Conservation (phyloP, 2,888 invertebrate species). For the Cepaea hortensis region DNA sequence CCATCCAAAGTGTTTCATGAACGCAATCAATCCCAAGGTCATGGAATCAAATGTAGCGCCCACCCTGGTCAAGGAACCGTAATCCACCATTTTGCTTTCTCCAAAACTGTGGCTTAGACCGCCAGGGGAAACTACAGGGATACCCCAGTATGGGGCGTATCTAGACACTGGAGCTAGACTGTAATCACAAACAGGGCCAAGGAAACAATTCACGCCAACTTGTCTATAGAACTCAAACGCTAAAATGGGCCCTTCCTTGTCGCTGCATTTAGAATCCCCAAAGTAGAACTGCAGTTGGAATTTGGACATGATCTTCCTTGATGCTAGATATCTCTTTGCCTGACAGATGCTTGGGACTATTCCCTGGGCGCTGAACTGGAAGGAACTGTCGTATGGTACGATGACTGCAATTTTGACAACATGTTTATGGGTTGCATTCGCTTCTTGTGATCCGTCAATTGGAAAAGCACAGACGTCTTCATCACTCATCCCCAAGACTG, state of each 20-base stretch:
- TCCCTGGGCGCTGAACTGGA: constrained; percentile 54
- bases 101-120: constrained; percentile 73
- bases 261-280: constrained; percentile 55
- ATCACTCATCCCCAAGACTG: not conserved
- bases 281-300: constrained; percentile 47
- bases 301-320: not conserved
- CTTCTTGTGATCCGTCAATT: not conserved
- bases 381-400: constrained; percentile 50
- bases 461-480: not conserved
- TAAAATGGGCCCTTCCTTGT: constrained; percentile 58
- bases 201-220: constrained; percentile 61
- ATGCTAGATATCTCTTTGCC: constrained; percentile 53
- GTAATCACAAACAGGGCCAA: constrained; percentile 77
- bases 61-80: constrained; percentile 62
- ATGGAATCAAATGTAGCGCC: constrained; percentile 63
- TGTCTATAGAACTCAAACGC: constrained; percentile 67
- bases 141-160: constrained; percentile 92
- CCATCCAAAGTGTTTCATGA: constrained; percentile 57
- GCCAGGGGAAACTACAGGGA: constrained; percentile 86
- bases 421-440: no score
- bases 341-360: constrained; percentile 63
- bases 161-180: constrained; percentile 92
- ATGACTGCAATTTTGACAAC: constrained; percentile 51
- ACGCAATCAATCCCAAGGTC: constrained; percentile 50
- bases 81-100: constrained; percentile 60